Base-by-base conservation (phyloP, 1,140 invertebrate genomes). In the Drosophila tropicalis region DNA sequence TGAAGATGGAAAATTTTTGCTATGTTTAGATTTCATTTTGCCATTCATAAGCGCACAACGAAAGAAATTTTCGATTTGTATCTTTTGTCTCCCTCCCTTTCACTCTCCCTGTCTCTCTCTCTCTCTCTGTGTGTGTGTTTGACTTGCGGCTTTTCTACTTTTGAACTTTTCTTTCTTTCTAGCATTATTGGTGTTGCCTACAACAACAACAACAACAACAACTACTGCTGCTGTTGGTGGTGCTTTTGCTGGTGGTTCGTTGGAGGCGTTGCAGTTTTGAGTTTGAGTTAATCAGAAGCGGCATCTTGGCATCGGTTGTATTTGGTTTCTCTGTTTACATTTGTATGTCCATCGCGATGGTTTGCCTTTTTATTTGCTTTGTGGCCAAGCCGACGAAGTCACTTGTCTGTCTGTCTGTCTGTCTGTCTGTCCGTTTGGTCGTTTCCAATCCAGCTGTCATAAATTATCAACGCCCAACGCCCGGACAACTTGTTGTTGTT, bases 391-490 rank as follows among this genome's bases (percentile, higher is more conserved):
- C 62, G 71, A 36, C 34, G 7, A 36, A 12, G 34, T 36, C 34
- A 10, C 34, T 36, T 36, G 34, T 36, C 32, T 34, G 3, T 80
- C 47, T 36, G 13, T 1, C 57, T 17, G 47, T 56, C n/a, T 55
- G 66, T 44, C n/a, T 56, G 62, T 67, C 77, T 85, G 74, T 68
- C 68, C 29, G 29, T 29, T 63, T 36, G 34, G 39, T 54, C 56
- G 63, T 15, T 47, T 47, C 44, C 44, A 51, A 5, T 70, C 19
- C 32, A 65, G 68, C 75, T 86, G 79, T 87, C 82, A 87, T 86
- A 86, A 86, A 86, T 86, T 87, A 86, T 86, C 79, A 82, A 56
- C 67, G 62, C 47, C 67, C 69, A 56, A 70, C n/a, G n/a, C n/a
- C 72, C 39, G 44, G 22, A 60, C 72, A n/a, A 41, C 57, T 34